Percentiles rank a stretch among this genome's conserved stretches.
Conservation (phyloP, 2,797 vertebrate species). For the Lagocephalus sceleratus region DNA sequence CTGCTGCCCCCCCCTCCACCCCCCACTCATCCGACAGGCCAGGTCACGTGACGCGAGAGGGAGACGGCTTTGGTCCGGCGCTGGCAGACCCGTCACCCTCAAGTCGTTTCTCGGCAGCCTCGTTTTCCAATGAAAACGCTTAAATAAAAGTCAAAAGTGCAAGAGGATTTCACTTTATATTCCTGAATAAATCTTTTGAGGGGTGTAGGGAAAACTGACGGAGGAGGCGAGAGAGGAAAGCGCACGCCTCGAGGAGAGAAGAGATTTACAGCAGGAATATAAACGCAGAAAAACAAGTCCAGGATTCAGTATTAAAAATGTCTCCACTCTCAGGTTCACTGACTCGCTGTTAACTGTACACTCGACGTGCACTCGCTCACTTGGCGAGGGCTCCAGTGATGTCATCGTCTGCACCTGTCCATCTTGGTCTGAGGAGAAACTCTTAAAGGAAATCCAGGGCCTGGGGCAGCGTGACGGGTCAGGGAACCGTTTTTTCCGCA, state of each 20-base stretch:
- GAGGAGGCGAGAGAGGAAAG: conserved; percentile 49
- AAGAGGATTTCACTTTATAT: conserved; percentile 57
- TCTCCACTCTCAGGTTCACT: no score
- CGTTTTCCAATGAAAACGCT: conserved; percentile 48
- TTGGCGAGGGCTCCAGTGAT: no score
- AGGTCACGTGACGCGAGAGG: conserved; percentile 34
- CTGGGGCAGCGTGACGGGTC: no score
- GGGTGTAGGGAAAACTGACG: conserved; percentile 22
- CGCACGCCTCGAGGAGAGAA: conserved; percentile 34
- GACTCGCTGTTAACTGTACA: no score
- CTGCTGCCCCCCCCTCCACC: conserved; percentile 20
- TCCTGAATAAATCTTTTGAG: conserved; percentile 56
- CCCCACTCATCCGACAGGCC: conserved; percentile 38
- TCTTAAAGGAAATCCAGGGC: no score
- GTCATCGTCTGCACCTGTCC: no score
- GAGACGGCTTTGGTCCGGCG: conserved; percentile 32
- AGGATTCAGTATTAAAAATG: background rate
- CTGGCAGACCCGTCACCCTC: conserved; percentile 30
- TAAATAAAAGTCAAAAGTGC: conserved; percentile 62
- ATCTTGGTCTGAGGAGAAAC: no score
- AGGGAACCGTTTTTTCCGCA: no score
- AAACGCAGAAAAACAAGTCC: background rate
- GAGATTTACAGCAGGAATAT: background rate
- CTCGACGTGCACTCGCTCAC: no score
- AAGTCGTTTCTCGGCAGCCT: conserved; percentile 41